A percentile compares a stretch with the other conserved stretches of the same genome.
These are phyloP conservation scores for Coleophora flavipennella DNA, from an alignment of 2,888 invertebrate genomes.

Conservation along the genomic window DNA sequence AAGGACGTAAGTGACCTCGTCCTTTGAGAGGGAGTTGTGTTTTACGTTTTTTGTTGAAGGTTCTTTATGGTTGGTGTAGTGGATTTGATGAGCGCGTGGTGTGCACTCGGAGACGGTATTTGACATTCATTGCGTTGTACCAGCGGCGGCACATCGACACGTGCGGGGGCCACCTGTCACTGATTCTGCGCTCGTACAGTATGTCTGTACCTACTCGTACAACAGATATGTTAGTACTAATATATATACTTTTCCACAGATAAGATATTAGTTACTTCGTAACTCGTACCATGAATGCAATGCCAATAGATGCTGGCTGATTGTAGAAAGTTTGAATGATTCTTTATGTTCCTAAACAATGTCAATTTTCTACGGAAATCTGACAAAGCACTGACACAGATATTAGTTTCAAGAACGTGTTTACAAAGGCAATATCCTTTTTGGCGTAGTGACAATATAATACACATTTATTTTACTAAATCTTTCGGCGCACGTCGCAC, in stretches of 20 bases:
- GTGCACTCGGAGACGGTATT: conserved; percentile 40
- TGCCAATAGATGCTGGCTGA: conserved; percentile 12
- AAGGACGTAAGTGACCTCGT: conserved; percentile 33
- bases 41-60: conserved; percentile 30
- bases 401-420: too few species aligned
- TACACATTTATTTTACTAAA: too few species aligned
- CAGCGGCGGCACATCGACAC: conserved; percentile 43
- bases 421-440: too few species aligned
- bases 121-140: conserved; percentile 71
- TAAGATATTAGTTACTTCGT: too few species aligned
- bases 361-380: too few species aligned
- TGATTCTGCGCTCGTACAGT: conserved; percentile 52
- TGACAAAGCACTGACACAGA: too few species aligned
- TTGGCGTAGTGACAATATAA: too few species aligned
- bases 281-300: conserved; percentile 30
- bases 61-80: conserved; percentile 19
- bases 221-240: too few species aligned
- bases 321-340: not conserved
- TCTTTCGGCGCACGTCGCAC: too few species aligned
- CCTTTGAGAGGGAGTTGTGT: conserved; percentile 26
- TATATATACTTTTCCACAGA: too few species aligned
- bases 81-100: conserved; percentile 16
- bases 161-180: conserved; percentile 68
- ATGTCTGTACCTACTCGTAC: too few species aligned
- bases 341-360: too few species aligned